Evolutionary conservation across 2,797 vertebrate genomes (phyloP).

Genomic region (Mormyrops boulengeri): DNA sequence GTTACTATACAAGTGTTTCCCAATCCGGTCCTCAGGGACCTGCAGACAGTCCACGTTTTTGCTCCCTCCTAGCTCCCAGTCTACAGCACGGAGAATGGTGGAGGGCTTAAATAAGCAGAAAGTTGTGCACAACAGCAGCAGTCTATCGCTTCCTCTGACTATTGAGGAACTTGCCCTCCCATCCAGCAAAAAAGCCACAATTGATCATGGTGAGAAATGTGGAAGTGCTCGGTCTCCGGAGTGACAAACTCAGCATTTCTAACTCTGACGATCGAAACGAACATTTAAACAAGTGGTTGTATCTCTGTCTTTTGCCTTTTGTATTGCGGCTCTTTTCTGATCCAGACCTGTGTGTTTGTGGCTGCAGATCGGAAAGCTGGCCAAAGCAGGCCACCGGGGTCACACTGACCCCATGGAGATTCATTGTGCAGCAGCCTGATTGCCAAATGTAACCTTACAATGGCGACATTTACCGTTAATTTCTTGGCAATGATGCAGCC

Average conservation of each 20-base stretch:
- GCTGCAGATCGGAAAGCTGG: background rate
- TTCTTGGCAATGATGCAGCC: background rate
- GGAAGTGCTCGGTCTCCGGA: background rate
- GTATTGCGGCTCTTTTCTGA: background rate
- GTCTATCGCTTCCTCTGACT: background rate
- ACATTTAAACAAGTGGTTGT: background rate
- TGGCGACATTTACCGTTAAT: background rate
- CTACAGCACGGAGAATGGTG: background rate
- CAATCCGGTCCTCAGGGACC: background rate
- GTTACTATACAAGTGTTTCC: background rate
- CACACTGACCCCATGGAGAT: background rate
- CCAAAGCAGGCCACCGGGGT: background rate
- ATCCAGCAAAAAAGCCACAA: background rate
- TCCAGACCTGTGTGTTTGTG: background rate
- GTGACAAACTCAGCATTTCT: slow-evolving; percentile 1
- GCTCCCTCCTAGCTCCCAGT: background rate
- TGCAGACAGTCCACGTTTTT: background rate
- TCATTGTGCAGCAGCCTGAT: background rate
- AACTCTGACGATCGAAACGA: background rate
- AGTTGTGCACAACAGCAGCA: background rate
- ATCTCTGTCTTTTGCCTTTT: background rate
- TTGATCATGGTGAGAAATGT: background rate
- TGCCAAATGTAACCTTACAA: background rate
- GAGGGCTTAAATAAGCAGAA: background rate
- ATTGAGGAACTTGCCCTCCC: background rate